Percentiles rank a stretch among this genome's conserved stretches.
Evolutionary conservation across 2,888 invertebrate genomes (phyloP).

Genomic region (Thecophora atra): DNA sequence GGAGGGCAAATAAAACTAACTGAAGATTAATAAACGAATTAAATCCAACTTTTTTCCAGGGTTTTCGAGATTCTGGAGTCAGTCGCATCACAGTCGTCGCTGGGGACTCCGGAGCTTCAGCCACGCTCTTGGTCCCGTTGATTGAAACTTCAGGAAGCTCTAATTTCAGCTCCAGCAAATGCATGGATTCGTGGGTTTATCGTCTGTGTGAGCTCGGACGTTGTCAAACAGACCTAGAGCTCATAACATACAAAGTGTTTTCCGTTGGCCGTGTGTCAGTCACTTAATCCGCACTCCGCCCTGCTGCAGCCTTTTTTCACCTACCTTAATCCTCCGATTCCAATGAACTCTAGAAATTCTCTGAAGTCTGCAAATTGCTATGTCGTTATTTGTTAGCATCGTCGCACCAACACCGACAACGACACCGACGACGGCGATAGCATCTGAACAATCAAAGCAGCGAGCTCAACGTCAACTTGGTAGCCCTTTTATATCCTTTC

Average conservation of each 20-base stretch:
- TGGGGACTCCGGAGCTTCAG: too few species aligned
- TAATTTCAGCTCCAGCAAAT: too few species aligned
- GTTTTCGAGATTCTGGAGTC: too few species aligned
- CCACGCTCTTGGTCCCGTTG: too few species aligned
- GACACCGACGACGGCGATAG: constrained; percentile 6
- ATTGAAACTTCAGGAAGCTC: not conserved
- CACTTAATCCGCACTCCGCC: constrained; percentile 12
- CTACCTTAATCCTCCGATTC: constrained; percentile 19
- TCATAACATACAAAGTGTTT: not conserved
- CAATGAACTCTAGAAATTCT: constrained; percentile 50
- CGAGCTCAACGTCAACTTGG: constrained; percentile 26
- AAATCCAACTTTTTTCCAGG: too few species aligned
- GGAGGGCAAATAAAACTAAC: too few species aligned
- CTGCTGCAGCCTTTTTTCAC: not conserved
- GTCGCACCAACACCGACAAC: constrained; percentile 16
- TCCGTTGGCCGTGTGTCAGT: not conserved
- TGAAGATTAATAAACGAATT: too few species aligned
- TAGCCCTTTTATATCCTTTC: constrained; percentile 42
- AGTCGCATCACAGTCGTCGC: too few species aligned
- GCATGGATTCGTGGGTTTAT: not conserved
- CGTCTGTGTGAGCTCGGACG: not conserved
- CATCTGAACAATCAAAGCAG: not conserved
- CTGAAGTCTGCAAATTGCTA: constrained; percentile 63
- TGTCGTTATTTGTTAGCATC: constrained; percentile 63
- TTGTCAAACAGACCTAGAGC: constrained; percentile 7